Evolutionary conservation across 2,113 vertebrate genomes (phyloP), one percentile per base, ranked within the genome.

Genomic region (Prinia subflava): DNA sequence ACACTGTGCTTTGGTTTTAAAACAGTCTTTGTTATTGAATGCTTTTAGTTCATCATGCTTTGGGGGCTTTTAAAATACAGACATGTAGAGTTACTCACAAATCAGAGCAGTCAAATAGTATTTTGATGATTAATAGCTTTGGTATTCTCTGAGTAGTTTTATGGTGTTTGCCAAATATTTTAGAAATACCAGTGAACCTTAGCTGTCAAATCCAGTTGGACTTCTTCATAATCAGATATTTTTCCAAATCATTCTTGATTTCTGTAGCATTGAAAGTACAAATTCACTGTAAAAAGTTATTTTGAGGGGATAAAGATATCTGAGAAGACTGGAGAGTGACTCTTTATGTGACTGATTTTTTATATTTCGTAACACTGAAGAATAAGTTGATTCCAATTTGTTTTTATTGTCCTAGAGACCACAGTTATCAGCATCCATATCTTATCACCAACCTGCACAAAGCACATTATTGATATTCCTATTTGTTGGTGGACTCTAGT

Each of bases 51-150:
- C 62, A 82, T 89, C 44, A 24, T 79, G 53, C 67, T 89, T 89
- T 85, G 42, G 39, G 24, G 74, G 20, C 52, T 95, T 87, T 68
- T 89, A 73, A 83, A 92, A 70, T 79, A 57, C 15, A 62, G 80
- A 31, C 30, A 14, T 31, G 14, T 35, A 63, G 71, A 88, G 15
- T 77, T 92, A 60, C 31, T 89, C 11, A 15, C 59, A 46, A 96
- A 92, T 91, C 83, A 88, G 50, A 80, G 55, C 63, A 87, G 81
- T 76, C 71, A 65, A 73, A 76, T 85, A 73, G 31, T 73, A 57
- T 83, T 89, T 85, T 62, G 42, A 23, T 96, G 90, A 95, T 92
- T 88, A 95, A 95, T 83, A 86, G 59, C 79, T 80, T 56, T 60
- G 85, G 59, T 92, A 92, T 95, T 91, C 47, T 93, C 79, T 56